phyloP scores from a whole-genome alignment of 2,113 vertebrate species.

The Semicossyphus pulcher region DNA sequence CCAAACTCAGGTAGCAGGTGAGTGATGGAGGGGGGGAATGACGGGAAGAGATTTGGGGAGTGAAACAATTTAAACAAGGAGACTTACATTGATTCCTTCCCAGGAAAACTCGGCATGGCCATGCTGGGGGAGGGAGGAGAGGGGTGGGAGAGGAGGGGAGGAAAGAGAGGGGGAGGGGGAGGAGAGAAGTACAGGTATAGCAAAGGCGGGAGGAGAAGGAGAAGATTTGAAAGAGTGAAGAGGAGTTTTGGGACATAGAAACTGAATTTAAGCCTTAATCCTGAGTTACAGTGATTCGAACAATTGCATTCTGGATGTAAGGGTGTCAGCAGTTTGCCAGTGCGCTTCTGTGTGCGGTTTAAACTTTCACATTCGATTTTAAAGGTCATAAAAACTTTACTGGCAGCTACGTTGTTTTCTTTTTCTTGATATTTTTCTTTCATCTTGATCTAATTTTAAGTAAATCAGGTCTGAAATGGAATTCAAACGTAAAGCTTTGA shows the following conservation, averaged over 20 bases:
- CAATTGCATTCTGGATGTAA: too few species aligned
- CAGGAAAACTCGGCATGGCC: slow-evolving; percentile 95
- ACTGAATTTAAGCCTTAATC: not conserved
- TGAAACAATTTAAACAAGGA: slow-evolving; percentile 39
- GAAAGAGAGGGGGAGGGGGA: not conserved
- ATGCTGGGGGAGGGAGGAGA: slow-evolving; percentile 84
- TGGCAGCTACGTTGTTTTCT: too few species aligned
- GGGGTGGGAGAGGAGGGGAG: slow-evolving; percentile 33
- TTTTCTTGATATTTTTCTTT: not conserved
- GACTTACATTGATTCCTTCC: slow-evolving; percentile 98
- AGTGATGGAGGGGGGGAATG: slow-evolving; percentile 18
- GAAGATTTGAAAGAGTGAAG: slow-evolving; percentile 32
- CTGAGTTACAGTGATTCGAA: too few species aligned
- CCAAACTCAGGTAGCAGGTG: slow-evolving; percentile 41
- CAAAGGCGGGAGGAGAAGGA: slow-evolving; percentile 26
- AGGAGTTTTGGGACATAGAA: slow-evolving; percentile 12
- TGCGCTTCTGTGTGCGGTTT: too few species aligned
- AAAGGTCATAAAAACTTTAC: too few species aligned
- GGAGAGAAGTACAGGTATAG: not conserved
- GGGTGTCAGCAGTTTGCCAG: too few species aligned
- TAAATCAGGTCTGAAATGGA: not conserved
- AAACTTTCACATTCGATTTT: too few species aligned
- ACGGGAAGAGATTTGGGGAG: not conserved
- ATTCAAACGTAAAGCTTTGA: not conserved
- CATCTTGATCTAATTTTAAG: not conserved